Conservation (phyloP, 2,888 invertebrate species). For the Mesochorus sp. region DNA sequence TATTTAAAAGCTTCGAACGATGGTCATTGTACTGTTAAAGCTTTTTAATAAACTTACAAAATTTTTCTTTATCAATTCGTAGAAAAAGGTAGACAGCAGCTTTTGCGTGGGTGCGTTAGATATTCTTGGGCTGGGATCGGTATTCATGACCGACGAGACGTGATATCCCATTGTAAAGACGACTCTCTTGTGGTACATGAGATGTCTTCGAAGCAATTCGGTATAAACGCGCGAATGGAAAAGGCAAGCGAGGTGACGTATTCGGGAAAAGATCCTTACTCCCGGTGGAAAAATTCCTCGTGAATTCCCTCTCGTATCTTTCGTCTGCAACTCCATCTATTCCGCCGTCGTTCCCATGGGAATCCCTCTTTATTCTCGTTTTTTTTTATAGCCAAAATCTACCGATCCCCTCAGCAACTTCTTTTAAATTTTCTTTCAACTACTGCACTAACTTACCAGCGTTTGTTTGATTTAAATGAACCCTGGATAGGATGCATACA, state of each 20-base stretch:
- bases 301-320: not conserved
- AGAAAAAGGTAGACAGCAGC: too few relatives aligned
- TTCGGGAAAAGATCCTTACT: conserved; percentile 9
- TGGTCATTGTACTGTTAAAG: too few relatives aligned
- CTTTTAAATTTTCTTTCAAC: too few relatives aligned
- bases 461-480: too few relatives aligned
- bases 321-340: conserved; percentile 26
- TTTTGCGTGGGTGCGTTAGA: conserved; percentile 26
- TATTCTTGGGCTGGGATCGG: conserved; percentile 37
- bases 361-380: conserved; percentile 3
- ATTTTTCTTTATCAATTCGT: too few relatives aligned
- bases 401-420: not conserved
- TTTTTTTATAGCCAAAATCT: not conserved
- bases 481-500: too few relatives aligned
- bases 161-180: conserved; percentile 46
- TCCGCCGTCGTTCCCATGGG: conserved; percentile 23
- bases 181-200: conserved; percentile 14
- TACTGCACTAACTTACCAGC: too few relatives aligned
- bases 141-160: conserved; percentile 61
- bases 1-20: too few relatives aligned
- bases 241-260: conserved; percentile 23
- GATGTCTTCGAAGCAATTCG: conserved; percentile 37
- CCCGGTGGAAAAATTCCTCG: conserved; percentile 25
- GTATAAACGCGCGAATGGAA: conserved; percentile 31
- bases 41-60: too few relatives aligned